Percentiles rank a stretch among this genome's conserved stretches.
phyloP scores from a whole-genome alignment of 2,888 invertebrate species.

The Cactoblastis cactorum region DNA sequence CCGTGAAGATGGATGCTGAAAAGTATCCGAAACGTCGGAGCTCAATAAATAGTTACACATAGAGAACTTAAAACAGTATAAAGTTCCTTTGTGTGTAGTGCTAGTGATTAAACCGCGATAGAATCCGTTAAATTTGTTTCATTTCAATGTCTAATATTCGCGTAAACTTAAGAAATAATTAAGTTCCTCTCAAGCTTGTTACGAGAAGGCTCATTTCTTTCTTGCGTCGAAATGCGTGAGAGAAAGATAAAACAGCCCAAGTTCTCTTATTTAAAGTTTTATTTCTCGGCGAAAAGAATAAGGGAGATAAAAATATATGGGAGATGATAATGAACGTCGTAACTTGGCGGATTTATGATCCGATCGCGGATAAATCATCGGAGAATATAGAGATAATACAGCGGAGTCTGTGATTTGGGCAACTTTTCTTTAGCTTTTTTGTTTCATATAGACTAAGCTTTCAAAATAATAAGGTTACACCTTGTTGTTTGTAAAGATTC shows the following conservation, averaged over 20 bases:
- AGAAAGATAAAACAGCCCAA: neutral
- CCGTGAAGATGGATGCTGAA: no score
- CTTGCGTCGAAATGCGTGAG: neutral
- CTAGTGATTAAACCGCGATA: no score
- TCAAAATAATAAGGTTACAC: neutral
- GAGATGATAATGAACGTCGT: neutral
- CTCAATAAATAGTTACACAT: no score
- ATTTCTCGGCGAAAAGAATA: slow-evolving; percentile 1
- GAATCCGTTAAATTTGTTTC: no score
- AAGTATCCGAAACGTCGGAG: no score
- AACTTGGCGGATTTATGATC: slow-evolving; percentile 3
- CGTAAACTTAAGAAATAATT: no score
- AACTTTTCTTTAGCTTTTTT: neutral
- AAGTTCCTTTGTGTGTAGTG: no score
- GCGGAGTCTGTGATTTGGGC: neutral
- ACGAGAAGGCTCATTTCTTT: neutral
- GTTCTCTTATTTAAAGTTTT: slow-evolving; percentile 5
- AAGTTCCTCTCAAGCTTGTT: neutral
- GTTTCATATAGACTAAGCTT: neutral
- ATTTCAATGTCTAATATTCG: no score
- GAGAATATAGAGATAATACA: neutral
- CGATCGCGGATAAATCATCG: neutral
- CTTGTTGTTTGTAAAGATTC: no score
- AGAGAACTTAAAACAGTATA: no score
- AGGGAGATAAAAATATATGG: slow-evolving; percentile 1